A percentile compares a stretch with the other conserved stretches of the same genome.
Conservation (phyloP, 2,113 vertebrate species). For the Odontophorus gujanensis region DNA sequence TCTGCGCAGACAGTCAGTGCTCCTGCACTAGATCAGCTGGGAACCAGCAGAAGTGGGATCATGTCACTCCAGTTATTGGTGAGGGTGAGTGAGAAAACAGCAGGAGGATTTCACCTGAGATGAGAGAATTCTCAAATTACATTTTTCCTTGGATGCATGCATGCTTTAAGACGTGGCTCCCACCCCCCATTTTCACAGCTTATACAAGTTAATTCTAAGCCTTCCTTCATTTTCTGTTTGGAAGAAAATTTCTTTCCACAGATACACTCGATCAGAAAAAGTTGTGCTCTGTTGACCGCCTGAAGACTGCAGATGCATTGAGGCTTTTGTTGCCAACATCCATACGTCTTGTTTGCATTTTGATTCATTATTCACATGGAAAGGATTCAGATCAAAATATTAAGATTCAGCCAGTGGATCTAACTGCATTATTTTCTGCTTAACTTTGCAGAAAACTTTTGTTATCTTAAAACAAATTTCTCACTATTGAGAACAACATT, state of each 20-base stretch:
- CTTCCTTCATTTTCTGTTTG: not conserved
- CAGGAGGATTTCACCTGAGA: not conserved
- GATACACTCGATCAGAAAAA: not conserved
- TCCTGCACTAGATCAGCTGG: not conserved
- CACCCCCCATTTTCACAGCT: not conserved
- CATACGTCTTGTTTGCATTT: not conserved
- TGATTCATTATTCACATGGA: slow-evolving; percentile 2
- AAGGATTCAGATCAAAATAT: slow-evolving; percentile 37
- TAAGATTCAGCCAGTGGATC: not conserved
- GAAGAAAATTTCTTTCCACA: not conserved
- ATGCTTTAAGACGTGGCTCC: not conserved
- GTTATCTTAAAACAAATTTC: not conserved
- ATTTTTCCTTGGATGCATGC: not conserved
- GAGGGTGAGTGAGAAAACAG: not conserved
- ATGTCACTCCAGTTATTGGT: not conserved
- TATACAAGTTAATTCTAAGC: not conserved
- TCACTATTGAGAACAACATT: not conserved
- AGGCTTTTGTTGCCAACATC: not conserved
- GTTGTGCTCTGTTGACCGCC: not conserved
- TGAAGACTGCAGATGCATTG: not conserved
- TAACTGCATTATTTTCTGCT: not conserved
- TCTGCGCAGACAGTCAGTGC: not conserved
- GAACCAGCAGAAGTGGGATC: not conserved
- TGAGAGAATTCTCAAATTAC: not conserved
- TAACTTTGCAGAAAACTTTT: not conserved